Percentiles rank a stretch among this genome's conserved stretches.
phyloP scores from a whole-genome alignment of 2,888 invertebrate species.

The Meteorus colon region DNA sequence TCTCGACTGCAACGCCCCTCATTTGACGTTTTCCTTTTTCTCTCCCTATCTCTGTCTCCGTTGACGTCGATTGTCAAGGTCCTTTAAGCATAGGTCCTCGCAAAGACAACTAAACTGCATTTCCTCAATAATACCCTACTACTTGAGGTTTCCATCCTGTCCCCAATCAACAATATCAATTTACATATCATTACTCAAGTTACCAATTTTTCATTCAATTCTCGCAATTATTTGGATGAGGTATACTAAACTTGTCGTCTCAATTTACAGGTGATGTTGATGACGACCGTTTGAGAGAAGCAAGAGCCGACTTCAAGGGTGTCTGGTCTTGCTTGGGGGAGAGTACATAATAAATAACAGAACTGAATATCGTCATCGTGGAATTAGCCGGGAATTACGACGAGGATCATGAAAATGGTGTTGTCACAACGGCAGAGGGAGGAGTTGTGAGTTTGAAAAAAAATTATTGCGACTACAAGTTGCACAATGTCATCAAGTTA shows the following conservation, averaged over 20 bases:
- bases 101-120: not conserved
- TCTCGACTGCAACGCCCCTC: slow-evolving; percentile 49
- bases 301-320: slow-evolving; percentile 61
- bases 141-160: not conserved
- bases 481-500: slow-evolving; percentile 1
- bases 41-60: slow-evolving; percentile 16
- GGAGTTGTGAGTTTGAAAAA: slow-evolving; percentile 92
- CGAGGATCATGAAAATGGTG: slow-evolving; percentile 97
- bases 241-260: not conserved
- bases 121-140: not conserved
- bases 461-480: slow-evolving; percentile 41
- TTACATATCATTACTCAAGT: slow-evolving; percentile 5
- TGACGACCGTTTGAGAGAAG: slow-evolving; percentile 62
- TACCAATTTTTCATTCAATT: not conserved
- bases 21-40: not conserved
- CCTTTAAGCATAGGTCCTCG: not conserved
- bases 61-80: slow-evolving; percentile 50
- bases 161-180: slow-evolving; percentile 1
- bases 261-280: slow-evolving; percentile 61
- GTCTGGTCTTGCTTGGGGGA: slow-evolving; percentile 63
- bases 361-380: slow-evolving; percentile 58
- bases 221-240: slow-evolving; percentile 10
- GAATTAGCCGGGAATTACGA: slow-evolving; percentile 65
- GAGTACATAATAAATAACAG: not conserved
- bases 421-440: slow-evolving; percentile 99